Base-by-base conservation (phyloP, 2,797 vertebrate genomes). In the Pteronotus mesoamericanus region DNA sequence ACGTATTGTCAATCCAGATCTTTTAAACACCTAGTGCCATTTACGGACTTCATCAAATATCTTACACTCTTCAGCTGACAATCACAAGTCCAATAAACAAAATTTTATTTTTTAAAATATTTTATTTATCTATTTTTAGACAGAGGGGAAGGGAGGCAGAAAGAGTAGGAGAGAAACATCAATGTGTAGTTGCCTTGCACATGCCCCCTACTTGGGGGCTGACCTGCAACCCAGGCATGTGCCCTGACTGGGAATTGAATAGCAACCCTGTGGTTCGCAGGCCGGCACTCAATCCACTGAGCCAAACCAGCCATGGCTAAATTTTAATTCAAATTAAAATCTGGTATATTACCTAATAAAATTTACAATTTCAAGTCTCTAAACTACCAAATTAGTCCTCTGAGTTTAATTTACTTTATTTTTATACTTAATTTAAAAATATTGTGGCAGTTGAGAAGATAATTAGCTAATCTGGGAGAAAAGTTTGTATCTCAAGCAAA, bases 351-450 rank as follows among this genome's bases (percentile, higher is more conserved):
- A 80, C 18, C 34, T 55, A 86, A 77, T 55, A 77, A 2, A 1
- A 61, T 83, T 86, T 61, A 18, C 29, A 37, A 74, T 78, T 42
- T 85, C 7, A 78, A 83, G 78, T 83, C 37, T 86, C 19, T 66
- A 57, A 80, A 72, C 46, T 59, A 55, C 29, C 48, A 14, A 42
- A 80, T 66, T 82, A 22, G 2, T 78, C 32, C 2, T 82, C 3
- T 83, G 7, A 9, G 55, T 86, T 66, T 64, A 89, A 75, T 89
- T 71, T 78, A 68, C 2, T 68, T 79, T 15, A 84, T 32, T 77
- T 82, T 51, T 51, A 59, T 77, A 68, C 78, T 90, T 80, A 78
- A 84, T 89, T 92, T 34, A 15, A 79, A 90, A 90, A 85, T 79
- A 68, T 44, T 61, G 29, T 48, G 6, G 12, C 3, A 0, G 1